phyloP scores from a whole-genome alignment of 2,797 vertebrate genomes.

The Arremon aurantiirostris region DNA sequence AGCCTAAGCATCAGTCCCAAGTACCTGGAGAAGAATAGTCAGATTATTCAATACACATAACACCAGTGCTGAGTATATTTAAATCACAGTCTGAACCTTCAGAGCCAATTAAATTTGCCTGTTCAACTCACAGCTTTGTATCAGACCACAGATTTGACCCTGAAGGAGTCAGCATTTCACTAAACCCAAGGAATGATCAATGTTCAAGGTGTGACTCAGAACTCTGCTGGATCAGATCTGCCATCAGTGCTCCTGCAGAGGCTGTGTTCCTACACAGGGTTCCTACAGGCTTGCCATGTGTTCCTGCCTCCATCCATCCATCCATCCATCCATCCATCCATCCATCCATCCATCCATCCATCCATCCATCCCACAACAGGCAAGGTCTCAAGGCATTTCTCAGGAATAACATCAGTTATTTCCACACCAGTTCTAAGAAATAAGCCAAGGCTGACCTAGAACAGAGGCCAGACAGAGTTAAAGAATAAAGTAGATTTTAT shows the following conservation, averaged over 20 bases:
- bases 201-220: not conserved
- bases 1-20: not conserved
- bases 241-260: not conserved
- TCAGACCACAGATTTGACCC: not conserved
- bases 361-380: not conserved
- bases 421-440: not conserved
- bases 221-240: not conserved
- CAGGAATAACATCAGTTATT: not conserved
- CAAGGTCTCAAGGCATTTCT: not conserved
- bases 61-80: not conserved
- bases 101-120: not conserved
- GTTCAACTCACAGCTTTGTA: not conserved
- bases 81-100: not conserved
- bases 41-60: not conserved
- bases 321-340: no score
- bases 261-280: rapidly evolving
- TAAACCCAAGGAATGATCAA: not conserved
- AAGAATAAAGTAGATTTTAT: not conserved
- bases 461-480: not conserved
- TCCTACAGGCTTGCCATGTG: not conserved
- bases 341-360: rapidly evolving
- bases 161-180: not conserved
- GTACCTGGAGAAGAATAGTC: not conserved
- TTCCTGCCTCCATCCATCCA: rapidly evolving
- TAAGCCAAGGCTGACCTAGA: not conserved